phyloP scores from a whole-genome alignment of 2,113 vertebrate species.

The Catharus minimus region DNA sequence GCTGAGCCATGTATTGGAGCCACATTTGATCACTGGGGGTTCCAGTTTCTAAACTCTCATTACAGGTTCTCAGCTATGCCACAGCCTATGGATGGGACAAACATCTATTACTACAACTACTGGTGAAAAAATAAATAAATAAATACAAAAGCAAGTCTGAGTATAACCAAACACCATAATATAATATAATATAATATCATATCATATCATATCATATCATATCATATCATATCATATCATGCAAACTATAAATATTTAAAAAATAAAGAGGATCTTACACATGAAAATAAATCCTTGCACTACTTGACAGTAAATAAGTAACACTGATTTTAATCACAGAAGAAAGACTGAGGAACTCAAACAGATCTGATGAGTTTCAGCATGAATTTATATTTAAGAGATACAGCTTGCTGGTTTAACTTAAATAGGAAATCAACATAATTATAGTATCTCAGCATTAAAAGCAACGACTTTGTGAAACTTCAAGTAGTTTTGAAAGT shows the following conservation, averaged over 20 bases:
- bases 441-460: neutral
- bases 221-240: too few relatives aligned
- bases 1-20: neutral
- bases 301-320: neutral
- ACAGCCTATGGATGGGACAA: neutral
- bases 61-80: neutral
- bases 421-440: neutral
- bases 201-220: neutral
- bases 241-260: neutral
- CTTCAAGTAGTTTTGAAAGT: neutral
- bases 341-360: neutral
- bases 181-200: too few relatives aligned
- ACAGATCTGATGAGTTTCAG: neutral
- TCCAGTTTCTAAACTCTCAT: neutral
- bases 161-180: neutral
- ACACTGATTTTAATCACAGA: neutral
- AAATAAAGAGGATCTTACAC: neutral
- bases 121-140: neutral
- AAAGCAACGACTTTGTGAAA: neutral
- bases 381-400: neutral
- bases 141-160: neutral
- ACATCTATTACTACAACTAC: neutral
- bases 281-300: rapidly evolving
- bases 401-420: neutral
- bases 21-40: neutral